Conservation (phyloP, 2,888 invertebrate species). For the Trissoscelio sp. region DNA sequence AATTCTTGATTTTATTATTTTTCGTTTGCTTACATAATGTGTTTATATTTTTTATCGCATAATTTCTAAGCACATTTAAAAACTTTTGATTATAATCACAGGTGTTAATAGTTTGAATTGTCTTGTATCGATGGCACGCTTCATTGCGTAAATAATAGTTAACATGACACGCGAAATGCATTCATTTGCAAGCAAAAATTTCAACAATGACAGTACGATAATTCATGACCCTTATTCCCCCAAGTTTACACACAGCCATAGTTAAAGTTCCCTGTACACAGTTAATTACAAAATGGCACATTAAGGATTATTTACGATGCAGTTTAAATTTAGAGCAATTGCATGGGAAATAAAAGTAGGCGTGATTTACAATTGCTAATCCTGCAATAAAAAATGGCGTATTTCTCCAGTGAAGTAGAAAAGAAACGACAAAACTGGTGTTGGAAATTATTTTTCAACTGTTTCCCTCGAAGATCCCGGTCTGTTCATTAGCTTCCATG, state of each 20-base stretch:
- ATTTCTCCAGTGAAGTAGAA: neutral
- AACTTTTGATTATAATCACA: too few species aligned
- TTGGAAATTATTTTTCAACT: too few species aligned
- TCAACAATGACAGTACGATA: constrained; percentile 17
- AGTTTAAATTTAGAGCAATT: constrained; percentile 34
- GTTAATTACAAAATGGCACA: constrained; percentile 48
- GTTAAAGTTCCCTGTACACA: constrained; percentile 14
- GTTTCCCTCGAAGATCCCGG: neutral
- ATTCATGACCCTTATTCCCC: constrained; percentile 23
- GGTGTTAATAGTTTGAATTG: too few species aligned
- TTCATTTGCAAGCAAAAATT: constrained; percentile 1
- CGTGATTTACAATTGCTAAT: constrained; percentile 29
- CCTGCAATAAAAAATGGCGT: constrained; percentile 7
- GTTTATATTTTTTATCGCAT: too few species aligned
- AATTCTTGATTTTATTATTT: too few species aligned
- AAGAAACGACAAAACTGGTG: too few species aligned
- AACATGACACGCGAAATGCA: neutral
- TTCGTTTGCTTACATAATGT: too few species aligned
- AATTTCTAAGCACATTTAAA: too few species aligned
- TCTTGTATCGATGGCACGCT: neutral
- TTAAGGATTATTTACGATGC: constrained; percentile 44
- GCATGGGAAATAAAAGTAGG: constrained; percentile 21
- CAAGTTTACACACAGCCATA: constrained; percentile 13
- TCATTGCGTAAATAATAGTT: neutral
- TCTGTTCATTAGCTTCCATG: constrained; percentile 18